Conservation (phyloP, 2,888 invertebrate species). For the Drosophila bunnanda region DNA sequence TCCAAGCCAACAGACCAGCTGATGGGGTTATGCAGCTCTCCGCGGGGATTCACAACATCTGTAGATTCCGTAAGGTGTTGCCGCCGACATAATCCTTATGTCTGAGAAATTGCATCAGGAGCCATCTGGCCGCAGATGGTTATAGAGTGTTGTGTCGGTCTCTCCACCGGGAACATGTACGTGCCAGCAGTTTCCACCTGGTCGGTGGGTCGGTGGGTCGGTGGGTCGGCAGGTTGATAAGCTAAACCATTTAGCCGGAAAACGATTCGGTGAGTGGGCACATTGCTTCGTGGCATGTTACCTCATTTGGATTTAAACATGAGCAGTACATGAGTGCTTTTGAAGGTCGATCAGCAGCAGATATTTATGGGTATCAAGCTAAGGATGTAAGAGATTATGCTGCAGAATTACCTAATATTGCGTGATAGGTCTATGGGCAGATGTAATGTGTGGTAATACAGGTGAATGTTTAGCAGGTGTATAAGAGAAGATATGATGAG, state of each 20-base stretch:
- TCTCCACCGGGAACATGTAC: constrained; percentile 5
- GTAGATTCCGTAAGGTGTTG: constrained; percentile 20
- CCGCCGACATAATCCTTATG: constrained; percentile 18
- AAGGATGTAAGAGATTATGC: background rate
- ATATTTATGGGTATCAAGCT: background rate
- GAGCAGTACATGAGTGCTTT: background rate
- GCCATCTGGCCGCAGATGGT: constrained; percentile 19
- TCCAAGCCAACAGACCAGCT: background rate
- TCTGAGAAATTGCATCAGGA: constrained; percentile 26
- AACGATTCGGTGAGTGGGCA: constrained; percentile 6
- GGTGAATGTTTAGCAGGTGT: background rate
- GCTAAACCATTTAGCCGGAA: constrained; percentile 16
- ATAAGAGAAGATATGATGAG: background rate
- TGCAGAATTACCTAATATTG: background rate
- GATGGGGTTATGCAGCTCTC: background rate
- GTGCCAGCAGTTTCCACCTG: constrained; percentile 2
- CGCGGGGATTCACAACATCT: constrained; percentile 13
- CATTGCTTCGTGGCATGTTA: constrained; percentile 1
- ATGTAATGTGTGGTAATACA: background rate
- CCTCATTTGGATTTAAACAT: constrained; percentile 5
- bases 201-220: background rate
- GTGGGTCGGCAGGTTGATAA: constrained; percentile 21
- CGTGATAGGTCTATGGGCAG: too few relatives aligned
- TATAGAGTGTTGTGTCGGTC: constrained; percentile 1
- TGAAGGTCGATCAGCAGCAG: constrained; percentile 23